Evolutionary conservation across 2,797 vertebrate species (phyloP), one percentile per base, ranked within the genome.

Genomic region (Leptoclinus maculatus): DNA sequence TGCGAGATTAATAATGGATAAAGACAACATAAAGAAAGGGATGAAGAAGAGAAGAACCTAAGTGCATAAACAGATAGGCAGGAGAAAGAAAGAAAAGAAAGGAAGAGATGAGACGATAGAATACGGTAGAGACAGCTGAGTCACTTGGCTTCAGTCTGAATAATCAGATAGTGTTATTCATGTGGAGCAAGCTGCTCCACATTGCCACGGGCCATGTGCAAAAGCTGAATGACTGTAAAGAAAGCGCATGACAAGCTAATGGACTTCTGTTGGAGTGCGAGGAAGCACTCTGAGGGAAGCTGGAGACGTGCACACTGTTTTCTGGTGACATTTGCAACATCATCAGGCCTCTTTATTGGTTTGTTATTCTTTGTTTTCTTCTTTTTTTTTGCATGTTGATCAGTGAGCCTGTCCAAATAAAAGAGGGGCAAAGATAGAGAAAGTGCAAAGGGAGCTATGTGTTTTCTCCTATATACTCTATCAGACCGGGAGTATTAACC

Each of bases 161-260:
- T 92, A 92, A 92, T 93, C 91, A 87, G 89, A 91, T 90, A 88
- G 92, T 93, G 92, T 93, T 93, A 89, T 93, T 92, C 90, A 91
- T 92, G 89, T 86, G 85, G 66, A 86, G 90, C 89, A 87, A 86
- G 89, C 88, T 86, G 90, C 88, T 88, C 77, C 83, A 74, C 83
- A 80, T 84, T 77, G 91, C 90, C 90, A 90, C 64, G 32, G 86
- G 88, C 91, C 88, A 91, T 87, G 89, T 91, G 90, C 81, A 91
- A 88, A 91, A 92, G 83, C 89, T 92, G 93, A 93, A 93, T 94
- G 93, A 89, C 91, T 89, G 85, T 67, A 83, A 87, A 88, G 85
- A 86, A 87, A 88, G 83, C 80, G 57, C 86, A 89, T 74, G 90
- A 92, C 91, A 91, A 87, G 79, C 84, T 91, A 89, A 90, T 92